Evolutionary conservation across 2,888 invertebrate genomes (phyloP).

Genomic region (Pantelozetes paolii): DNA sequence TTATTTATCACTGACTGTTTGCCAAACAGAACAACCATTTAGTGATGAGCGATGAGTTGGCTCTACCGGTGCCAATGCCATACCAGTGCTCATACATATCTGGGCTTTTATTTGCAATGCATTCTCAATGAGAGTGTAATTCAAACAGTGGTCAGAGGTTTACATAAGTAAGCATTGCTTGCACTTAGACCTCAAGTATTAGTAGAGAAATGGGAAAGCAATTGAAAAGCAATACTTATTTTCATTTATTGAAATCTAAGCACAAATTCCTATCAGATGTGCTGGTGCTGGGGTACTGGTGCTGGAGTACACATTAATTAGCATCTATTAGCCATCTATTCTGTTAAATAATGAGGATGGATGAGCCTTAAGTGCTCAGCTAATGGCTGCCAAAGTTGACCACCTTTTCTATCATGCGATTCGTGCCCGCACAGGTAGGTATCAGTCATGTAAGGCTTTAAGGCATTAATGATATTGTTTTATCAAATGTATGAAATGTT

Average conservation of each 20-base stretch:
- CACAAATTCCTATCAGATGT: not conserved
- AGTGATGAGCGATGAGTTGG: slow-evolving; percentile 17
- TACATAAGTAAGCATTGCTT: not conserved
- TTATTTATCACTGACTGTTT: no score
- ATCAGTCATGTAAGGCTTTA: slow-evolving; percentile 30
- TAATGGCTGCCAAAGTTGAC: slow-evolving; percentile 12
- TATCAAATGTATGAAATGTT: not conserved
- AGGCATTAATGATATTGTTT: slow-evolving; percentile 34
- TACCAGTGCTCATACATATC: no score
- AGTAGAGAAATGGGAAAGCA: not conserved
- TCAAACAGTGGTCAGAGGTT: not conserved
- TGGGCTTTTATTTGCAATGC: no score
- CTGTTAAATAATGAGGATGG: slow-evolving; percentile 27
- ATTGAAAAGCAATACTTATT: not conserved
- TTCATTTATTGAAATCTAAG: not conserved
- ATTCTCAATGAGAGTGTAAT: not conserved
- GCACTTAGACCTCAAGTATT: not conserved
- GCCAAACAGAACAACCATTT: not conserved
- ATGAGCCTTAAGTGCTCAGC: not conserved
- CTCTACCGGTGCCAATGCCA: not conserved
- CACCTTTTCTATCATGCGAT: slow-evolving; percentile 27
- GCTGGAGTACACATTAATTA: not conserved
- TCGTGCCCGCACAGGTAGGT: slow-evolving; percentile 13
- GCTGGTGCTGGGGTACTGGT: no score
- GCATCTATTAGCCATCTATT: slow-evolving; percentile 17